phyloP scores from a whole-genome alignment of 1,140 invertebrate species.

The Drosophila sucinea region DNA sequence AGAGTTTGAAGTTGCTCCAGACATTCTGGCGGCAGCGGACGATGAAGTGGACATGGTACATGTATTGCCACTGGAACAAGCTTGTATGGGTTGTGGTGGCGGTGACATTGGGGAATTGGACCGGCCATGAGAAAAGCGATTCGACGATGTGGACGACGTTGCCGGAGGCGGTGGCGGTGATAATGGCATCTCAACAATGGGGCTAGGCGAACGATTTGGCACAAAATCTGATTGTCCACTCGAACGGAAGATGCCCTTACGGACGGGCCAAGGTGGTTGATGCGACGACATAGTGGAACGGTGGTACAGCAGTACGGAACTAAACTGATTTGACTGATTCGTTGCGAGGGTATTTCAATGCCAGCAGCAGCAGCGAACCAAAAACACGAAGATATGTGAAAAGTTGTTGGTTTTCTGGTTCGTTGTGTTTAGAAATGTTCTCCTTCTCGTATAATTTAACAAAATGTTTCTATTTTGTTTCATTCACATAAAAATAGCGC shows the following conservation, averaged over 20 bases:
- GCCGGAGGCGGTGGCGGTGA: constrained; percentile 78
- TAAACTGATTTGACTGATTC: not conserved
- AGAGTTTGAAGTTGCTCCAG: constrained; percentile 41
- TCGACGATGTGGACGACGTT: constrained; percentile 42
- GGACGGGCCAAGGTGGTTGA: constrained; percentile 88
- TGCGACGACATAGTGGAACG: constrained; percentile 63
- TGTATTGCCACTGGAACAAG: constrained; percentile 39
- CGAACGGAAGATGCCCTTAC: constrained; percentile 86
- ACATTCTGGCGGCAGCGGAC: constrained; percentile 60
- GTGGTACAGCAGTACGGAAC: not conserved
- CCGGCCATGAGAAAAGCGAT: constrained; percentile 26
- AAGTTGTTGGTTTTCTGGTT: constrained; percentile 25
- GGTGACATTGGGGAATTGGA: constrained; percentile 64
- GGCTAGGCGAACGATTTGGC: constrained; percentile 79
- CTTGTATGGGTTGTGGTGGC: constrained; percentile 76
- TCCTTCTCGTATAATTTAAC: constrained; percentile 38
- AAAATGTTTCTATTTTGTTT: constrained; percentile 65
- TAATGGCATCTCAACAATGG: constrained; percentile 81
- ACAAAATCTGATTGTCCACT: constrained; percentile 82
- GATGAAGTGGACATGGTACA: constrained; percentile 50
- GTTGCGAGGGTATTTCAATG: constrained; percentile 51
- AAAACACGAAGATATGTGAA: constrained; percentile 18
- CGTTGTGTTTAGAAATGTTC: constrained; percentile 1
- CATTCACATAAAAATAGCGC: constrained; percentile 76
- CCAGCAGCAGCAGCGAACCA: constrained; percentile 6